These are phyloP conservation scores for Aurelia aurita DNA, from an alignment of 30 jellyfish, hydroid and myxozoan species.

Conservation along the genomic window DNA sequence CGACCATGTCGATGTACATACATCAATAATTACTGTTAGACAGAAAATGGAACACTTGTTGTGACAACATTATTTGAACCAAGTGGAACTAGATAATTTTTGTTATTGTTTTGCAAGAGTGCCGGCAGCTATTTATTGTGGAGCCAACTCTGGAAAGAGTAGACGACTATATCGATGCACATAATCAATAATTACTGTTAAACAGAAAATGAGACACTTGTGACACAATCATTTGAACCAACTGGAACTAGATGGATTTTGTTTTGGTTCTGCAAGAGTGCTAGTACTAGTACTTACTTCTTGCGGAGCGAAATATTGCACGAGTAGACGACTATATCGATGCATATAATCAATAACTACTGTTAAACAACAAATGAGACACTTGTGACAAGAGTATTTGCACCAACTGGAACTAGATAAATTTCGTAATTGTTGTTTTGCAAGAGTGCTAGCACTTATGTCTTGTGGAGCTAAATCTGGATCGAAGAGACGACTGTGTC, in stretches of 20 bases:
- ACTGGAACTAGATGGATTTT: background rate
- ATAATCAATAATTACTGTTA: no score
- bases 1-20: conserved; percentile 9
- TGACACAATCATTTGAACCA: background rate
- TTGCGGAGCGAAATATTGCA: background rate
- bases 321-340: conserved; percentile 2
- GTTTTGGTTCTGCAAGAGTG: conserved; percentile 14
- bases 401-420: no score
- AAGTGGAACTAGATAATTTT: background rate
- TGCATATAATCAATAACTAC: background rate
- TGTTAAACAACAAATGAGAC: no score
- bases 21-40: no score
- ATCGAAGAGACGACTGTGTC: background rate
- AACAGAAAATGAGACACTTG: no score
- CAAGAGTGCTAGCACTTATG: no score
- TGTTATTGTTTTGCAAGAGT: conserved; percentile 8
- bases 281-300: background rate
- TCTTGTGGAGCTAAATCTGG: no score
- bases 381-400: no score
- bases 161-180: conserved; percentile 18
- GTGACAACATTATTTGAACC: background rate
- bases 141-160: background rate
- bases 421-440: no score
- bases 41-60: no score
- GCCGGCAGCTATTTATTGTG: background rate